Base-by-base conservation (phyloP, 2,113 vertebrate species). In the Casuarius casuarius region DNA sequence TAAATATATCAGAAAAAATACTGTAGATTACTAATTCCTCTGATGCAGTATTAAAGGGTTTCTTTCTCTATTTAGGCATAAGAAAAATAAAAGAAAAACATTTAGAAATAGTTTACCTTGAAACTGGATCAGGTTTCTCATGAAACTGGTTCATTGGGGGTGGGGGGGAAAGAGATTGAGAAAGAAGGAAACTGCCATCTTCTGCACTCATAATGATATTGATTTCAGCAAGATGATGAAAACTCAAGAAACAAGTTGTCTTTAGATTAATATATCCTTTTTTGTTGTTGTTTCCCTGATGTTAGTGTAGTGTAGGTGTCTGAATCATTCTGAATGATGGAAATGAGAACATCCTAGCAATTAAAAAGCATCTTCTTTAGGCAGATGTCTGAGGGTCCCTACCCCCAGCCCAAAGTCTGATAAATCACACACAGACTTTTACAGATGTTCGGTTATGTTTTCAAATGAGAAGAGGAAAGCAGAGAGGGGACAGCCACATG, bases 401-500 rank as follows among this genome's bases (percentile, higher is more conserved):
- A 9, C 23, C 87, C 19, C 48, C 44, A 31, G 84, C 84, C 52
- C 44, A 31, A 87, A 35, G 84, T 15, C 4, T 25, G 33, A 59
- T 35, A 6, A 7, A 54, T 52, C 12, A 40, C 28, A 52, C 9
- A 42, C 68, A 77, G 19, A 14, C 12, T 77, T 77, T 74, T n/a
- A 28, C 9, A 74, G 65, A 17, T 52, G 9, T 54, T 74, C 5
- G 62, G 35, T 46, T 62, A 29, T 12, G 63, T 54, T 76, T 84
- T 65, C 28, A 22, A 46, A n/a, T 38, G 40, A 44, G 15, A 12
- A 58, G 29, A 51, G 22, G 44, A 84, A 87, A 82, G 14, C 26
- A 65, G 26, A 20, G 28, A 86, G 33, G 21, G 18, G 3, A 18
- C 0, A 3, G 5, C 15, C 78, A 74, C 28, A 22, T 1, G 1